A percentile compares a stretch with the other conserved stretches of the same genome.
Conservation (phyloP, 2,888 invertebrate genomes). For the Xylocampa areola region DNA sequence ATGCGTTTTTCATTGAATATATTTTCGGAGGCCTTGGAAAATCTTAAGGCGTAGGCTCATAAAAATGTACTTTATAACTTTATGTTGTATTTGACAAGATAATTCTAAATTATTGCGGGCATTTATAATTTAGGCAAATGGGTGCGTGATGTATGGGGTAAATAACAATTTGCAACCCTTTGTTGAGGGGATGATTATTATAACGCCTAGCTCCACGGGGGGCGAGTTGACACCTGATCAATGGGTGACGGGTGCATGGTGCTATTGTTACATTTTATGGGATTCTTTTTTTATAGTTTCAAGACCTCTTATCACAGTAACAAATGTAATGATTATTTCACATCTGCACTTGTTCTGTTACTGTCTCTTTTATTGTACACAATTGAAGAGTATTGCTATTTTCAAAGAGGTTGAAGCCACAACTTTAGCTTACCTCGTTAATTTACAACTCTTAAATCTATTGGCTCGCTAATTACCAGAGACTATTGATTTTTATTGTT, state of each 20-base stretch:
- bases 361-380: too few relatives aligned
- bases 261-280: slow-evolving; percentile 59
- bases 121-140: slow-evolving; percentile 82
- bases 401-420: too few relatives aligned
- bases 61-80: neutral
- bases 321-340: slow-evolving; percentile 14
- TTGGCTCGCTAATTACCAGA: too few relatives aligned
- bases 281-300: slow-evolving; percentile 44
- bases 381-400: too few relatives aligned
- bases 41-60: neutral
- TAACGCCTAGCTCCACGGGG: slow-evolving; percentile 67
- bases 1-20: slow-evolving; percentile 21
- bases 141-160: slow-evolving; percentile 84
- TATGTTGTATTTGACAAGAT: slow-evolving; percentile 70
- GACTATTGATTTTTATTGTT: too few relatives aligned
- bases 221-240: slow-evolving; percentile 82
- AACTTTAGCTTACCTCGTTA: too few relatives aligned
- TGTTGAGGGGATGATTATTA: slow-evolving; percentile 77
- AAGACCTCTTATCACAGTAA: slow-evolving; percentile 27
- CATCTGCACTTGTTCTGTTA: too few relatives aligned
- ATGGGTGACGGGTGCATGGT: slow-evolving; percentile 64
- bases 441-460: too few relatives aligned
- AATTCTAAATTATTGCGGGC: slow-evolving; percentile 86
- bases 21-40: neutral
- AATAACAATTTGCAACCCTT: slow-evolving; percentile 89